Conservation (phyloP, 2,888 invertebrate genomes). For the Drosophila kokeensis region DNA sequence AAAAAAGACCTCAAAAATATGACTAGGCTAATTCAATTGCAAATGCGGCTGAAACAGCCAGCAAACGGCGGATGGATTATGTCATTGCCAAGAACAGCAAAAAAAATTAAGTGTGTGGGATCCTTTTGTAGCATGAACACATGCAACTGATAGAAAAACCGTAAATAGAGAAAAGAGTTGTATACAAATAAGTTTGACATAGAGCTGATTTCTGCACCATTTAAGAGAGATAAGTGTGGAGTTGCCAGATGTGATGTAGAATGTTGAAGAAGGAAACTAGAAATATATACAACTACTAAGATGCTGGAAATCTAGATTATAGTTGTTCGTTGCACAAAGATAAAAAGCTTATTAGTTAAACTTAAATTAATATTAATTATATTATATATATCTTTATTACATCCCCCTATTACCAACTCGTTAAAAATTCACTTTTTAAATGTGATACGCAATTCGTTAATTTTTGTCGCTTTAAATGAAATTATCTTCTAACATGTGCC, state of each 20-base stretch:
- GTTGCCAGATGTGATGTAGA: background rate
- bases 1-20: conserved; percentile 31
- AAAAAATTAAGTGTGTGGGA: background rate
- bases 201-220: background rate
- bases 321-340: background rate
- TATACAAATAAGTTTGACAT: background rate
- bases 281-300: background rate
- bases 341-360: background rate
- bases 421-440: background rate
- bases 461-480: background rate
- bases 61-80: conserved; percentile 48
- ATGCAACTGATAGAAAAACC: background rate
- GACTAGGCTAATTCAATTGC: conserved; percentile 18
- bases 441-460: background rate
- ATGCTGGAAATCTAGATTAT: background rate
- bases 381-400: background rate
- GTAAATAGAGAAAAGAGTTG: background rate
- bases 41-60: conserved; percentile 46
- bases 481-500: background rate
- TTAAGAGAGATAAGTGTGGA: background rate
- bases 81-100: conserved; percentile 62
- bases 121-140: background rate
- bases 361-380: background rate
- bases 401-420: no score
- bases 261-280: background rate